These are phyloP conservation scores for Xenopus tropicalis DNA, from an alignment of 2,113 vertebrate species.

Conservation along the genomic window DNA sequence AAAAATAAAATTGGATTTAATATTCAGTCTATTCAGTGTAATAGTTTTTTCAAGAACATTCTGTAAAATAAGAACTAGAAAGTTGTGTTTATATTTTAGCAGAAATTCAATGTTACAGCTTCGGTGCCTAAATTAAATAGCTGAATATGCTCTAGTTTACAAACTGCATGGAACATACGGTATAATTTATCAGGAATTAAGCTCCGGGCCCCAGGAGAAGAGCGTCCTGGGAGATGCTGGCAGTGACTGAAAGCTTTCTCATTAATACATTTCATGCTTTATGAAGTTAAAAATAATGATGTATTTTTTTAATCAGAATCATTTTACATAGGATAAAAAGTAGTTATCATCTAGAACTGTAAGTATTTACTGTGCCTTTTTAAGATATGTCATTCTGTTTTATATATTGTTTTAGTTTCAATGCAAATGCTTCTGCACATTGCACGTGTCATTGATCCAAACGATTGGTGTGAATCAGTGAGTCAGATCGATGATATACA, in stretches of 20 bases:
- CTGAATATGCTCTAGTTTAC: neutral
- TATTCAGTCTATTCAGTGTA: no score
- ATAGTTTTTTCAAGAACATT: no score
- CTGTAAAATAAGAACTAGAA: no score
- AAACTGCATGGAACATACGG: neutral
- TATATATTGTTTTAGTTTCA: no score
- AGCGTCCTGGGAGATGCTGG: neutral
- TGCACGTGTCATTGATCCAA: no score
- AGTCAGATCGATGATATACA: no score
- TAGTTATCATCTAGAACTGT: neutral
- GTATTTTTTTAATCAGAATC: slow-evolving; percentile 7
- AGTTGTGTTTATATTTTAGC: no score
- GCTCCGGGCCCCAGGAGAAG: neutral
- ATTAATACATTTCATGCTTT: neutral
- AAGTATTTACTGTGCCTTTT: neutral
- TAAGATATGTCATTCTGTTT: neutral
- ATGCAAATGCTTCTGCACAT: no score
- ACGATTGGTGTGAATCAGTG: no score
- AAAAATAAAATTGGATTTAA: no score
- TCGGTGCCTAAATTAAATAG: no score
- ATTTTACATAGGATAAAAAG: slow-evolving; percentile 11
- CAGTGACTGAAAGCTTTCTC: neutral
- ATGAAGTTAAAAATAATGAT: neutral
- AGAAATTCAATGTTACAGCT: no score
- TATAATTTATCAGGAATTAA: slow-evolving; percentile 7